Evolutionary conservation across 1,140 invertebrate species (phyloP).

Genomic region (Spodoptera litura): DNA sequence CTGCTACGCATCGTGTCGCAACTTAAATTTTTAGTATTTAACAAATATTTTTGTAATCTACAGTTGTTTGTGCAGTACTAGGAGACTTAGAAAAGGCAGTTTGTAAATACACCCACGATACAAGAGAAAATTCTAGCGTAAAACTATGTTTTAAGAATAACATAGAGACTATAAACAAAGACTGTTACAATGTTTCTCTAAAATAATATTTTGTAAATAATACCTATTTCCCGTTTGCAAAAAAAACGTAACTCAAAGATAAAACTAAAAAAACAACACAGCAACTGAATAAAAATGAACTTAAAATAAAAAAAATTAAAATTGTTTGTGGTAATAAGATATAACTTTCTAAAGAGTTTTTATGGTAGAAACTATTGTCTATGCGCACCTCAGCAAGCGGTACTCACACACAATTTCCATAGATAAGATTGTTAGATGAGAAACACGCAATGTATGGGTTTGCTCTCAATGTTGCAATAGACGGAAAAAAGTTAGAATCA

Average conservation of each 20-base stretch:
- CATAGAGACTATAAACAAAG: too few species aligned
- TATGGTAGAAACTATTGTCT: constrained; percentile 2
- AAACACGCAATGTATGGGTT: constrained; percentile 9
- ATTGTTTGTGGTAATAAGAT: constrained; percentile 38
- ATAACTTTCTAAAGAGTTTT: constrained; percentile 12
- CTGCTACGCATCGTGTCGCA: too few species aligned
- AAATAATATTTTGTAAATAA: too few species aligned
- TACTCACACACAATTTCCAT: constrained; percentile 20
- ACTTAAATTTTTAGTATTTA: too few species aligned
- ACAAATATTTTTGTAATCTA: too few species aligned
- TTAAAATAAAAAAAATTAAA: constrained; percentile 4
- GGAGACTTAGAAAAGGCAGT: too few species aligned
- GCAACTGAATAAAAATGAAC: constrained; percentile 23
- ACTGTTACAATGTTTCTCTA: too few species aligned
- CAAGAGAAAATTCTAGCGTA: too few species aligned
- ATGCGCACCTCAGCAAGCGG: constrained; percentile 21
- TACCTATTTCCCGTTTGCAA: neutral
- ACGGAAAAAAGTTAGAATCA: neutral
- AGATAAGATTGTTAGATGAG: neutral
- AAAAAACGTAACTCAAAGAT: constrained; percentile 4
- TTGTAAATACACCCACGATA: too few species aligned
- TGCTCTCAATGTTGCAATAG: neutral
- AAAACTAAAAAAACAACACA: constrained; percentile 5
- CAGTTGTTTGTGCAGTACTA: too few species aligned
- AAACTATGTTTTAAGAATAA: too few species aligned